Evolutionary conservation across 2,888 invertebrate species (phyloP).

Genomic region (Patella caerulea): DNA sequence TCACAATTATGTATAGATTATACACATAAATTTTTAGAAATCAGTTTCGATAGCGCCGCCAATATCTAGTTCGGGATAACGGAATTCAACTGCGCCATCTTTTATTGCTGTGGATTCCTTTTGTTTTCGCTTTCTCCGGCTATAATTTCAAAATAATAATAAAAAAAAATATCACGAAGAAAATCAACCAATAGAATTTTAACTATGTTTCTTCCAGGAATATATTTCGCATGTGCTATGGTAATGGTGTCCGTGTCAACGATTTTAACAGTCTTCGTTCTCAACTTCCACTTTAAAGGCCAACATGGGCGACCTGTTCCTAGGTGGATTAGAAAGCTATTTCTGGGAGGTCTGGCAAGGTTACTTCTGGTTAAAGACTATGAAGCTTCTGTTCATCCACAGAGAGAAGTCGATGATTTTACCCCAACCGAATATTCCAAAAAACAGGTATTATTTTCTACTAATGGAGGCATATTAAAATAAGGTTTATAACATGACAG

Average conservation of each 20-base stretch:
- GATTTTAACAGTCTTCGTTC: conserved; percentile 43
- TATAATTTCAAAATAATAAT: not conserved
- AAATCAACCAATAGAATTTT: not conserved
- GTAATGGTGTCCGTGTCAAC: conserved; percentile 45
- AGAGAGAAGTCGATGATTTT: not conserved
- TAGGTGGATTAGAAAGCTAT: conserved; percentile 39
- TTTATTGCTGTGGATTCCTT: no score
- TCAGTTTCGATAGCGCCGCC: no score
- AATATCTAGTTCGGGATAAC: no score
- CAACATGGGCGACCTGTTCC: conserved; percentile 42
- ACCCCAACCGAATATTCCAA: not conserved
- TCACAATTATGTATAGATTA: no score
- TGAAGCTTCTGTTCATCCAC: conserved; percentile 16
- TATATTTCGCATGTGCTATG: conserved; percentile 48
- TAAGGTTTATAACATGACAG: no score
- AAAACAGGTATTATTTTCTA: not conserved
- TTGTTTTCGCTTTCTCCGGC: no score
- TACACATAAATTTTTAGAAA: no score
- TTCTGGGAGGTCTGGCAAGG: conserved; percentile 39
- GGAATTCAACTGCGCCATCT: no score
- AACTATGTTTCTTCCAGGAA: conserved; percentile 31
- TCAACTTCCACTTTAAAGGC: conserved; percentile 51
- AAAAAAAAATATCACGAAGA: not conserved
- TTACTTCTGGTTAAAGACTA: conserved; percentile 27
- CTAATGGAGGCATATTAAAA: no score